A percentile compares a stretch with the other conserved stretches of the same genome.
phyloP scores from a whole-genome alignment of 2,797 vertebrate species.

The Potorous gilbertii region DNA sequence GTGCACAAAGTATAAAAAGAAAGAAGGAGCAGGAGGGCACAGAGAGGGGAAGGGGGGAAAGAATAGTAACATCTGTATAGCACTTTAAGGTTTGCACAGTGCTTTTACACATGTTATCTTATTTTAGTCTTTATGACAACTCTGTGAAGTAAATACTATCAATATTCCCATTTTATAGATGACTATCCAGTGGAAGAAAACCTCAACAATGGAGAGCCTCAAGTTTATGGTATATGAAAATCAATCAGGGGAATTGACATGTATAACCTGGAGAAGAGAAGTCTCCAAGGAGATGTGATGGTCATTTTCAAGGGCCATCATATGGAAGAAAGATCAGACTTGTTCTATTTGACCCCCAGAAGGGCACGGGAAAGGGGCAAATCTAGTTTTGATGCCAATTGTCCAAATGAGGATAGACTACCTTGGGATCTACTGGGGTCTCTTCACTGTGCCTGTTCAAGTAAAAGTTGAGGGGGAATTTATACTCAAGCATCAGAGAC shows the following conservation, averaged over 20 bases:
- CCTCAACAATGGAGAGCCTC: not conserved
- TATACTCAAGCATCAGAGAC: not conserved
- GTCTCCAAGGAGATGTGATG: not conserved
- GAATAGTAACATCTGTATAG: not conserved
- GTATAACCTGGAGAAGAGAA: not conserved
- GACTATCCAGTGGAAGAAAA: not conserved
- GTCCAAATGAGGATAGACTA: not conserved
- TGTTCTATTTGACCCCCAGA: not conserved
- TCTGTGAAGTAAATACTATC: not conserved
- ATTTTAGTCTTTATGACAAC: not conserved
- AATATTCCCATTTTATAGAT: not conserved
- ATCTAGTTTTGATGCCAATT: not conserved
- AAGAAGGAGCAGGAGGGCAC: not conserved
- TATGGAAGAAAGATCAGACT: not conserved
- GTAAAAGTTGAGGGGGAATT: not conserved
- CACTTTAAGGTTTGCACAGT: not conserved
- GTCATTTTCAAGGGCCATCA: not conserved
- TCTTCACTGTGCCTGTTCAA: not conserved
- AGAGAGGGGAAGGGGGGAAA: too few species aligned
- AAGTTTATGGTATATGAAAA: not conserved
- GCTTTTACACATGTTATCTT: not conserved
- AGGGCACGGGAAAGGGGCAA: not conserved
- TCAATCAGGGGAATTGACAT: accelerated
- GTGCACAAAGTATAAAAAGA: not conserved
- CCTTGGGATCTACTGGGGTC: not conserved